phyloP scores from a whole-genome alignment of 2,888 invertebrate species.

The Scaptomyza tumidula region DNA sequence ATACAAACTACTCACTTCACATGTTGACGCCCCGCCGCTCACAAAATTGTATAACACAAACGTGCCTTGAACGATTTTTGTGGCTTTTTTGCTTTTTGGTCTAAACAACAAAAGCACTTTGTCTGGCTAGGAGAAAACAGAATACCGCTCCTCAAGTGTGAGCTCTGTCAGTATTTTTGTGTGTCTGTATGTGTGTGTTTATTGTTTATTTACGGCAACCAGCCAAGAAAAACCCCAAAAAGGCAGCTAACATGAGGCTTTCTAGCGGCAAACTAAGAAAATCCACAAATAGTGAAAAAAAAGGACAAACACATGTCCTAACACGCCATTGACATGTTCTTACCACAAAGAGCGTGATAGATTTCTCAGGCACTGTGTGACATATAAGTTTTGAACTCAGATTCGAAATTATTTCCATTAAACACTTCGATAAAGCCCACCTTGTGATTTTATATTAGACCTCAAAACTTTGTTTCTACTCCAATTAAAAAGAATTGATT shows the following conservation, averaged over 20 bases:
- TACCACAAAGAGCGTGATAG: not conserved
- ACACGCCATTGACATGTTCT: slow-evolving; percentile 26
- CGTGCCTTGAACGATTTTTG: slow-evolving; percentile 77
- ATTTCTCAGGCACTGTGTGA: slow-evolving; percentile 3
- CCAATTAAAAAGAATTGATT: too few species aligned
- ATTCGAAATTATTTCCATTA: not conserved
- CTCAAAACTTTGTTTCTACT: too few species aligned
- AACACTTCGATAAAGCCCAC: not conserved
- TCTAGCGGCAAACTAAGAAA: slow-evolving; percentile 73
- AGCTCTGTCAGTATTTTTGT: slow-evolving; percentile 19
- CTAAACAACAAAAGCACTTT: slow-evolving; percentile 76
- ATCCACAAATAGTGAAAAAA: slow-evolving; percentile 42
- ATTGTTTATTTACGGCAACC: slow-evolving; percentile 80
- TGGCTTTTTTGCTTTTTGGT: slow-evolving; percentile 79
- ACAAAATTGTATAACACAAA: slow-evolving; percentile 60
- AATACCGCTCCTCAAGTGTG: slow-evolving; percentile 21
- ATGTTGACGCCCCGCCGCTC: not conserved
- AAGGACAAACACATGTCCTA: slow-evolving; percentile 51
- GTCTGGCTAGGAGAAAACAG: slow-evolving; percentile 43
- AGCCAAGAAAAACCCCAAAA: slow-evolving; percentile 78
- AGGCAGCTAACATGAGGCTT: slow-evolving; percentile 76
- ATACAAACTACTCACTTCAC: slow-evolving; percentile 43
- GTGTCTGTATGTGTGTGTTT: slow-evolving; percentile 59
- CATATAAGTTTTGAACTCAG: not conserved
- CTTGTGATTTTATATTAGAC: too few species aligned